Evolutionary conservation across 2,888 invertebrate species (phyloP), one percentile per base, ranked within the genome.

Genomic region (Idaea aversata): DNA sequence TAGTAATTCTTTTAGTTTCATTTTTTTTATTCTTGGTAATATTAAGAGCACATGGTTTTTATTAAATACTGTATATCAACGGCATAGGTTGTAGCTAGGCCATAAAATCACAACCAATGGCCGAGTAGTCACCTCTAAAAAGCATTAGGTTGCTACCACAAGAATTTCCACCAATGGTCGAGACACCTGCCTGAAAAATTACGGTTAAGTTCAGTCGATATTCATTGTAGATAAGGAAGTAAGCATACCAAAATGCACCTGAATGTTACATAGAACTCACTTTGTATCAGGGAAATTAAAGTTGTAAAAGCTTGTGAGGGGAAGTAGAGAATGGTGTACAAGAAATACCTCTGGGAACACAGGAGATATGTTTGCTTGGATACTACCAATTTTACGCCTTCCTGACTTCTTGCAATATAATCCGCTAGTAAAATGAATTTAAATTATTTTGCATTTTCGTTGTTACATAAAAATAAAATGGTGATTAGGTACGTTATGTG

Each of bases 331-430:
- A 78, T 70, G 71, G 72, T 76, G 47, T 79, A 73, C 77, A 77
- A 84, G 80, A 78, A 83, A 83, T 83, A 77, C 83, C 82, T 68
- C 68, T 66, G 82, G 82, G 82, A 79, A 80, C 78, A 81, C 80
- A 81, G 74, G 70, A 77, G 77, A 82, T 79, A 79, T 79, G 81
- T 78, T 84, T 86, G 85, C 88, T 87, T 87, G 83, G 83, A 80
- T 80, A 77, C 78, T 88, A 90, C 78, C 88, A 90, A 90, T 90
- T 90, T 90, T 84, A 88, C 88, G 88, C 83, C 79, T 80, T 78
- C 83, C 78, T 75, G 83, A 80, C 71, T 79, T 73, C 80, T 71
- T 77, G 75, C 76, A 79, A 80, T 82, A 80, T 81, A 84, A 86
- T 80, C 73, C 74, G 75, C 77, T 76, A 73, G 72, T 75, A 74